Conservation (phyloP, 2,888 invertebrate species). For the Diaprepes abbreviatus region DNA sequence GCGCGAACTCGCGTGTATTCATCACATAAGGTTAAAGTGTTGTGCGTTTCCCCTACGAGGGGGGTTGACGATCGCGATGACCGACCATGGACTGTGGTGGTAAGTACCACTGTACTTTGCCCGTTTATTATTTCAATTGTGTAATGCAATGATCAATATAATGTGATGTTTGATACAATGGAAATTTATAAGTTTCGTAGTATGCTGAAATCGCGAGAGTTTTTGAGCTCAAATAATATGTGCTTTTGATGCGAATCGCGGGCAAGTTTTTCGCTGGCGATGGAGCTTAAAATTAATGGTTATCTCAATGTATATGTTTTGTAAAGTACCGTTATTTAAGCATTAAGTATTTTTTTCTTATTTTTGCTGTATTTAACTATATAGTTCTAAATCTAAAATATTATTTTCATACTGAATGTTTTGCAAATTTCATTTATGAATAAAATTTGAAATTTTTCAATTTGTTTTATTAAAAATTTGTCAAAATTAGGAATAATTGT, state of each 20-base stretch:
- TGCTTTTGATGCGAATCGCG: not conserved
- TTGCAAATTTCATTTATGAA: no score
- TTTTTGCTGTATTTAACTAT: no score
- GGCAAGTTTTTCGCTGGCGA: not conserved
- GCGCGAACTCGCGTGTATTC: conserved; percentile 66
- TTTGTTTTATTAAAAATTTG: no score
- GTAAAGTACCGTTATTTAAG: no score
- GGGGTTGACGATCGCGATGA: conserved; percentile 64
- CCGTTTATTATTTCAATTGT: not conserved
- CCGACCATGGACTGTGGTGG: conserved; percentile 66
- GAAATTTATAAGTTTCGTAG: not conserved
- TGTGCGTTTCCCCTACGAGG: conserved; percentile 62
- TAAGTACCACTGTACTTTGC: conserved; percentile 56
- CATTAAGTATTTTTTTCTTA: no score
- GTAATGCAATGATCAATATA: not conserved
- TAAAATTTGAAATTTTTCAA: no score
- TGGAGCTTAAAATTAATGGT: not conserved
- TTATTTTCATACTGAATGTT: no score
- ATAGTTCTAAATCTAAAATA: no score
- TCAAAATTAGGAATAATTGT: no score
- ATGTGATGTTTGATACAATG: not conserved
- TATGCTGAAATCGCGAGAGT: not conserved
- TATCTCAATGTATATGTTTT: not conserved
- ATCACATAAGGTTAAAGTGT: conserved; percentile 62
- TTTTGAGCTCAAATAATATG: not conserved